Evolutionary conservation across 2,797 vertebrate genomes (phyloP).

Genomic region (Thamnophis elegans): DNA sequence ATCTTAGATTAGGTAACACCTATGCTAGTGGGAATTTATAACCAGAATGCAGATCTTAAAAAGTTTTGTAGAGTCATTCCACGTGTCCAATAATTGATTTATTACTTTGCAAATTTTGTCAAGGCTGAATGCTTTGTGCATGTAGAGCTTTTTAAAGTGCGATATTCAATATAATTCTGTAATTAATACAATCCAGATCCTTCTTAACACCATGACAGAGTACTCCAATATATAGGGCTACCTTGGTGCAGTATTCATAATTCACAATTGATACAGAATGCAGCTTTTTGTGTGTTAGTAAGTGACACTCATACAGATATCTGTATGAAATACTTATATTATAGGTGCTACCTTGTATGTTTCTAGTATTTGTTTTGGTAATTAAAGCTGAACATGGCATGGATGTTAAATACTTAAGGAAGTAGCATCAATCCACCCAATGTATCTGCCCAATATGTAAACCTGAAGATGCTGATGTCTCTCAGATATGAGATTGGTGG

Average conservation of each 20-base stretch:
- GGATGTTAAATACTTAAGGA: not conserved
- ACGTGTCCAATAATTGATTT: not conserved
- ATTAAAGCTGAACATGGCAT: not conserved
- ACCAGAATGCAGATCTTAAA: not conserved
- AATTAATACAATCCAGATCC: not conserved
- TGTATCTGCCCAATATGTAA: not conserved
- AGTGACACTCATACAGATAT: not conserved
- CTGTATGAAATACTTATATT: not conserved
- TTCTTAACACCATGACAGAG: not conserved
- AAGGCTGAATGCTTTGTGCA: not conserved
- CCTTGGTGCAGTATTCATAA: not conserved
- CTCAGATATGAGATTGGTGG: not conserved
- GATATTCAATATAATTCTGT: not conserved
- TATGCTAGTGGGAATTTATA: not conserved
- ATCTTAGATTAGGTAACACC: not conserved
- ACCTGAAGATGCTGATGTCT: not conserved
- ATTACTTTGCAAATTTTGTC: not conserved
- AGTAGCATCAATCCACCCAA: not conserved
- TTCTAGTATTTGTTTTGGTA: not conserved
- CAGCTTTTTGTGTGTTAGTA: not conserved
- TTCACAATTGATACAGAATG: not conserved
- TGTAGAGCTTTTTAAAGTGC: not conserved
- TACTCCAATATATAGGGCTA: not conserved
- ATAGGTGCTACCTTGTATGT: not conserved
- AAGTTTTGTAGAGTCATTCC: not conserved